Percentiles rank a stretch among this genome's conserved stretches.
Conservation (phyloP, 1,140 invertebrate genomes). For the Drosophila nikananu region DNA sequence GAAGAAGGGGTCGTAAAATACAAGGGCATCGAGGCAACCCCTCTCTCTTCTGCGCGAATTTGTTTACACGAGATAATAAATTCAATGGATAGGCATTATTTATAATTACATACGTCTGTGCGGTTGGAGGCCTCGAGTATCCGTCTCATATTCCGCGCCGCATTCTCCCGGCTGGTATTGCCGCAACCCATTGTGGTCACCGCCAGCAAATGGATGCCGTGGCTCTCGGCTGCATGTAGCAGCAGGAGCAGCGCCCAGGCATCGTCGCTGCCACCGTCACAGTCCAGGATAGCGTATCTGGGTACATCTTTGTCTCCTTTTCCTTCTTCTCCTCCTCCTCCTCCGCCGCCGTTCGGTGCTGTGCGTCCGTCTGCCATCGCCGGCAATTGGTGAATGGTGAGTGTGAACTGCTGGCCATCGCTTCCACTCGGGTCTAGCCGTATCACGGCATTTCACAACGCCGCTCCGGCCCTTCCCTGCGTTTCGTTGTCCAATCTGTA, state of each 20-base stretch:
- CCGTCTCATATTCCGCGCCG: constrained; percentile 88
- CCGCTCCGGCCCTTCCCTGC: neutral
- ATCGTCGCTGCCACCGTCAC: constrained; percentile 89
- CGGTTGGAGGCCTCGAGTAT: constrained; percentile 86
- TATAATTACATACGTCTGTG: constrained; percentile 86
- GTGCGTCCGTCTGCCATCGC: constrained; percentile 41
- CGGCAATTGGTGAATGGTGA: constrained; percentile 30
- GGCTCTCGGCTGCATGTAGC: constrained; percentile 86
- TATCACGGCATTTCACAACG: constrained; percentile 31
- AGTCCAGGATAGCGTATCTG: constrained; percentile 87
- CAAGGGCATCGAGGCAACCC: neutral
- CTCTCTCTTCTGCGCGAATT: neutral
- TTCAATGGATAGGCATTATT: neutral
- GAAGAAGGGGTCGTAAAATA: neutral
- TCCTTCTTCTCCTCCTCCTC: too few species aligned
- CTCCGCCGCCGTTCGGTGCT: constrained; percentile 12
- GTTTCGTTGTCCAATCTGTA: constrained; percentile 2
- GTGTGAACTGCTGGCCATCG: constrained; percentile 1
- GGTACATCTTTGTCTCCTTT: neutral
- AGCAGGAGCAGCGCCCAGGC: constrained; percentile 88
- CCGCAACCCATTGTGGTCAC: constrained; percentile 88
- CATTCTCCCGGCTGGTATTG: constrained; percentile 88
- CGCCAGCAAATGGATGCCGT: constrained; percentile 86
- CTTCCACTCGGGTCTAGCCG: constrained; percentile 8
- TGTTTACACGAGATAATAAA: neutral